phyloP scores from a whole-genome alignment of 2,888 invertebrate species.

The Oxystoma pomonae region DNA sequence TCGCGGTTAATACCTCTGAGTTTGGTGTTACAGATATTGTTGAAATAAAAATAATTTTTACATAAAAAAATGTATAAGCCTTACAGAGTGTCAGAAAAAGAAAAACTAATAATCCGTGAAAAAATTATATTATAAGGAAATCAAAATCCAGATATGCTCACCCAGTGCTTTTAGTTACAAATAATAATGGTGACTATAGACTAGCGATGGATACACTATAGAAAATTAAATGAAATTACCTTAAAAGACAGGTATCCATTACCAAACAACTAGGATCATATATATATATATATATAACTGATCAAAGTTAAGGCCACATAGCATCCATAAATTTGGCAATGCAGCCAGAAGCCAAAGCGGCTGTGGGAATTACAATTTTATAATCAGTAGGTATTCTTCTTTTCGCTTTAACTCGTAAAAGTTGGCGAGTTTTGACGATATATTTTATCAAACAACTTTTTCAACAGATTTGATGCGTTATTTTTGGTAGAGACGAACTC shows the following conservation, averaged over 20 bases:
- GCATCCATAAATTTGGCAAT: too few relatives aligned
- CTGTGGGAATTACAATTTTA: too few relatives aligned
- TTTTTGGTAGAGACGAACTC: too few relatives aligned
- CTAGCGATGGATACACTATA: conserved; percentile 32
- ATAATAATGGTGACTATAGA: conserved; percentile 20
- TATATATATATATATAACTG: too few relatives aligned
- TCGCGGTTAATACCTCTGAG: conserved; percentile 21
- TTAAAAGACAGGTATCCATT: conserved; percentile 33
- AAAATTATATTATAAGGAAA: conserved; percentile 24
- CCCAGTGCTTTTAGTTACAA: conserved; percentile 28
- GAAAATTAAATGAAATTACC: conserved; percentile 34
- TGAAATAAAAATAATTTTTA: conserved; percentile 30
- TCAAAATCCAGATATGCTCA: conserved; percentile 31
- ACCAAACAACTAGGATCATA: conserved; percentile 36
- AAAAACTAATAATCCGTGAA: conserved; percentile 25
- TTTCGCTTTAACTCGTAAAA: too few relatives aligned
- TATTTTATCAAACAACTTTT: too few relatives aligned
- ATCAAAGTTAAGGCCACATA: too few relatives aligned
- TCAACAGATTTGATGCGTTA: too few relatives aligned
- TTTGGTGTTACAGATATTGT: conserved; percentile 19
- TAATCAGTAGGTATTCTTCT: too few relatives aligned
- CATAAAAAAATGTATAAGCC: conserved; percentile 25
- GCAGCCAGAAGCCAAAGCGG: too few relatives aligned
- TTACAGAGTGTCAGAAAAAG: conserved; percentile 30
- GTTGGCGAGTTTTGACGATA: too few relatives aligned